Evolutionary conservation across 2,888 invertebrate genomes (phyloP), one percentile per base, ranked within the genome.

Genomic region (Odontomyia ornata): DNA sequence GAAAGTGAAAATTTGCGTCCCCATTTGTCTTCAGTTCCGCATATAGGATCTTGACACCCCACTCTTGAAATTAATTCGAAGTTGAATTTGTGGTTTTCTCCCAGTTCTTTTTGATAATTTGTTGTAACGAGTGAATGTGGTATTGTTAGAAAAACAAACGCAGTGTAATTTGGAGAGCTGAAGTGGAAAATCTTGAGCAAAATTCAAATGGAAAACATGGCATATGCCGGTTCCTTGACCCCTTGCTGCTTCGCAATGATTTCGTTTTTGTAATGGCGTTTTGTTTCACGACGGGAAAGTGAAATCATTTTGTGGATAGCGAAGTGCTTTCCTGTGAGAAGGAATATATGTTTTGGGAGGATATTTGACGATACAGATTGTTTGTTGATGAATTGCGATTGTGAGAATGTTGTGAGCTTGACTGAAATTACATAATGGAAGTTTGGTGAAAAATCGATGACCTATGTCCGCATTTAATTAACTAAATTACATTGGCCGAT

Each of bases 161-260:
- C 5, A 5, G 3, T 36, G 5, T 36, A 36, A 36, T 36, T 36
- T 36, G 36, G 9, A 9, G 36, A 36, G 36, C 3, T 36, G 3
- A 36, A 36, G 36, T 36, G 36, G 3, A n/a, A n/a, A n/a, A 36
- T 36, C 36, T 36, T 27, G n/a, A 15, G 64, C 18, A 28, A 30
- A 30, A 28, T 30, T 64, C 28, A 7, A 64, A n/a, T 27, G 11
- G 30, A 30, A 28, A 13, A 64, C 7, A 30, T 5, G 11, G 23
- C 18, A 13, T 21, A 23, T 3, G 69, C 69, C 69, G 69, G 69
- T 69, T 69, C 46, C 15, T 69, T 69, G 69, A 69, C 69, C 69
- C 27, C 46, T 69, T 9, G 11, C 30, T 43, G 67, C n/a, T 21
- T 36, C 36, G 36, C 5, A 25, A 23, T 60, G 60, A 4, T 7